Evolutionary conservation across 2,797 vertebrate genomes (phyloP).

Genomic region (Poeciliopsis presidionis): DNA sequence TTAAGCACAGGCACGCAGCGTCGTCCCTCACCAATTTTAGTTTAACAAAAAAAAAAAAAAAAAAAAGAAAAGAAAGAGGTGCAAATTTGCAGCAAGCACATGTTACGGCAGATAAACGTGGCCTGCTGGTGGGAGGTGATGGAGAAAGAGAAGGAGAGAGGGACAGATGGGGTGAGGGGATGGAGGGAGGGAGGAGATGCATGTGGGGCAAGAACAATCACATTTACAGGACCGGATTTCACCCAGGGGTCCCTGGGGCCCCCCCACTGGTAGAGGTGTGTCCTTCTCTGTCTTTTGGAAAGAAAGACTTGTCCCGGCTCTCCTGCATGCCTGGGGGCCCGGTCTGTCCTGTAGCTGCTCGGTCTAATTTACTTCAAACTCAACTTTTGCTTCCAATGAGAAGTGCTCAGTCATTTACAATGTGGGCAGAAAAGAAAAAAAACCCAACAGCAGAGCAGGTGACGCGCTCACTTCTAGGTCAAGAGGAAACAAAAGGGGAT

Average conservation of each 20-base stretch:
- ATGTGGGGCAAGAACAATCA: conserved; percentile 38
- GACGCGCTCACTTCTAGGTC: conserved; percentile 39
- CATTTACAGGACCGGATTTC: conserved; percentile 60
- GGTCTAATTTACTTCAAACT: conserved; percentile 36
- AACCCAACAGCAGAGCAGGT: conserved; percentile 39
- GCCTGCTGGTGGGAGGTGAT: conserved; percentile 60
- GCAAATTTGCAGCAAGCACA: background rate
- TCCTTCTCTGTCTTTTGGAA: conserved; percentile 43
- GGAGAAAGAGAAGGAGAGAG: conserved; percentile 38
- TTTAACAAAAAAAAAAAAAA: background rate
- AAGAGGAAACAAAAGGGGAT: conserved; percentile 56
- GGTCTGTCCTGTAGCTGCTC: conserved; percentile 25
- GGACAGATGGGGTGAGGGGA: conserved; percentile 21
- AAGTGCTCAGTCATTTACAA: conserved; percentile 24
- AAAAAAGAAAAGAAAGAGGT: background rate
- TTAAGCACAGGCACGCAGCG: conserved; percentile 6
- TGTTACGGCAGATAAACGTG: conserved; percentile 57
- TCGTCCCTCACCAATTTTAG: conserved; percentile 36
- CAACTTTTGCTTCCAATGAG: conserved; percentile 37
- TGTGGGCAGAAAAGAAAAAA: conserved; percentile 23
- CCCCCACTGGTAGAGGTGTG: conserved; percentile 61
- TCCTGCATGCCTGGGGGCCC: conserved; percentile 33
- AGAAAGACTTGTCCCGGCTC: conserved; percentile 52
- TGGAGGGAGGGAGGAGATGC: background rate
- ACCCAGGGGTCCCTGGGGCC: conserved; percentile 60